A percentile compares a stretch with the other conserved stretches of the same genome.
Conservation (phyloP, 2,797 vertebrate genomes). For the Rhincodon typus region DNA sequence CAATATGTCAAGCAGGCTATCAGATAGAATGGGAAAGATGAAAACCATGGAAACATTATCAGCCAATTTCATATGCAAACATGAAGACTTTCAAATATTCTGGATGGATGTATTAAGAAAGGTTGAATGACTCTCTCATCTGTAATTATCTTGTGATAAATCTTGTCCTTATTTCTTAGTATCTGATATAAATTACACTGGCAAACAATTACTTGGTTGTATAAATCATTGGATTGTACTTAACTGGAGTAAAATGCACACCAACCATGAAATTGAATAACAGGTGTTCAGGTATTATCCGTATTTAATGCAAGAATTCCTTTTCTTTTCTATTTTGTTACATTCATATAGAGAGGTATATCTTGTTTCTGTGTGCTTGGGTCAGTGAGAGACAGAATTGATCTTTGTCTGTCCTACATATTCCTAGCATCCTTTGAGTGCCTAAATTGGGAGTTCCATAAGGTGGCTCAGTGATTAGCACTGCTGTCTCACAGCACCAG, state of each 20-base stretch:
- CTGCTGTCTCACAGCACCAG: too few species aligned
- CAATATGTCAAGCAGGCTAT: not conserved
- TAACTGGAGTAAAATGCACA: not conserved
- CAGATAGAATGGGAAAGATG: not conserved
- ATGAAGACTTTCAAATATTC: not conserved
- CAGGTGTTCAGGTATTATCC: not conserved
- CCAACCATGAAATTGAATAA: slow-evolving; percentile 15
- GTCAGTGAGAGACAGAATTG: not conserved
- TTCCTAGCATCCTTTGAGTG: not conserved
- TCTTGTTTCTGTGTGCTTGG: not conserved
- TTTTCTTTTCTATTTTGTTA: not conserved
- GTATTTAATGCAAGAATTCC: not conserved
- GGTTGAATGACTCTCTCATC: not conserved
- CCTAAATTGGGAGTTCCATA: not conserved
- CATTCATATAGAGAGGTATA: not conserved
- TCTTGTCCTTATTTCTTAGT: not conserved
- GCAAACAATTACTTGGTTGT: not conserved
- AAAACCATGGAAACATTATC: not conserved
- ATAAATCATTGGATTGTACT: not conserved
- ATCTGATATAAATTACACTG: not conserved
- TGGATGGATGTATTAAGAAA: not conserved
- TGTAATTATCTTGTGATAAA: slow-evolving; percentile 6
- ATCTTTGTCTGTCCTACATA: not conserved
- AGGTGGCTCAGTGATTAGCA: too few species aligned
- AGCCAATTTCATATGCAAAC: not conserved